A percentile compares a stretch with the other conserved stretches of the same genome.
These are phyloP conservation scores for Anagyrus pseudococci DNA, from an alignment of 2,888 invertebrate species.

Conservation along the genomic window DNA sequence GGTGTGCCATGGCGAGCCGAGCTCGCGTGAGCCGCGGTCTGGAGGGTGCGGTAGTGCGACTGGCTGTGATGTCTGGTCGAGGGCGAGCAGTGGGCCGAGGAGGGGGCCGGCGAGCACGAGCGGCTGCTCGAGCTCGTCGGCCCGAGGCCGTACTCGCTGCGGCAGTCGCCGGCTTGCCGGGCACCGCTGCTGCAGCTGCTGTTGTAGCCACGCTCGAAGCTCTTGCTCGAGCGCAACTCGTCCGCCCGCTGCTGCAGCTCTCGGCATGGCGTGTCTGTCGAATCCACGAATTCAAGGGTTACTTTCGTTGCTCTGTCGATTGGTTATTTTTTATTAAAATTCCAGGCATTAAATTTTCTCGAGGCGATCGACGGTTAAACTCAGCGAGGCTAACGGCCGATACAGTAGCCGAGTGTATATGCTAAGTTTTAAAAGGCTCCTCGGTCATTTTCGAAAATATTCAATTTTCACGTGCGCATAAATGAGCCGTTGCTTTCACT, in stretches of 20 bases:
- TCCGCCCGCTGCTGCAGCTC: conserved; percentile 23
- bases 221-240: conserved; percentile 29
- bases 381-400: no score
- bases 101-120: conserved; percentile 19
- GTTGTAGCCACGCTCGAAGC: conserved; percentile 40
- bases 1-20: conserved; percentile 56
- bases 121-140: conserved; percentile 5
- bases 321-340: no score
- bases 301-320: no score
- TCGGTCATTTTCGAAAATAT: no score
- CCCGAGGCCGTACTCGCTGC: conserved; percentile 8
- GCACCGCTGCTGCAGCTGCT: conserved; percentile 34
- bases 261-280: conserved; percentile 21
- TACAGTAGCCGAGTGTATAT: no score
- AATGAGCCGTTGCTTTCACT: no score
- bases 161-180: conserved; percentile 11
- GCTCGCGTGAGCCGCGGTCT: conserved; percentile 43
- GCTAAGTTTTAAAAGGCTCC: no score
- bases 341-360: no score
- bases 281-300: no score
- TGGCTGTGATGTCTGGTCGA: conserved; percentile 51
- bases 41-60: conserved; percentile 56
- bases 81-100: conserved; percentile 43
- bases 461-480: no score
- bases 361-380: no score